These are phyloP conservation scores for Styela plicata DNA, from an alignment of 23 tunicate species.

Conservation along the genomic window DNA sequence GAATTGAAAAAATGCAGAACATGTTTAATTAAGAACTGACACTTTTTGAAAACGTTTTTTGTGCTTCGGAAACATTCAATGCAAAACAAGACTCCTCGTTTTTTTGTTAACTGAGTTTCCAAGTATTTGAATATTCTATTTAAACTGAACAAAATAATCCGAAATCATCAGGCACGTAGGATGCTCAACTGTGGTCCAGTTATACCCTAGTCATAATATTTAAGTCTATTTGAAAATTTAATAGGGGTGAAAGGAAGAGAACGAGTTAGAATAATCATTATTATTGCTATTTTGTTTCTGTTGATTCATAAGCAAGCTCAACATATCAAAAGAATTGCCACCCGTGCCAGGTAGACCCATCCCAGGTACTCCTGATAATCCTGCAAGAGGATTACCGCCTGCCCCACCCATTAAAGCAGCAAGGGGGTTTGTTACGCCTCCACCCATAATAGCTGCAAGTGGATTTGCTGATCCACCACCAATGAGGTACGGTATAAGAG, in stretches of 20 bases:
- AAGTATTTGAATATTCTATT: too few relatives aligned
- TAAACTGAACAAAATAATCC: too few relatives aligned
- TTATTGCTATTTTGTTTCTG: too few relatives aligned
- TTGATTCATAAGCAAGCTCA: background rate
- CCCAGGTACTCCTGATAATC: background rate
- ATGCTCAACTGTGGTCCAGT: too few relatives aligned
- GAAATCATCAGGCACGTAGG: too few relatives aligned
- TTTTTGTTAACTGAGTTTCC: too few relatives aligned
- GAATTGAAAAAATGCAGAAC: too few relatives aligned
- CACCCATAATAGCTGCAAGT: background rate
- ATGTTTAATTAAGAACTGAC: too few relatives aligned
- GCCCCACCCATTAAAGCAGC: background rate
- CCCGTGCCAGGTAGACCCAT: background rate
- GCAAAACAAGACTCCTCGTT: too few relatives aligned
- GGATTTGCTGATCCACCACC: background rate
- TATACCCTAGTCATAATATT: too few relatives aligned
- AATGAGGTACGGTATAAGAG: background rate
- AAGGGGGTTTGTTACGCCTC: background rate
- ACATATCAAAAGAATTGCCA: background rate
- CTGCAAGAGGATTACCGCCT: background rate
- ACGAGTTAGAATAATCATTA: background rate
- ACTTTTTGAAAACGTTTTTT: too few relatives aligned
- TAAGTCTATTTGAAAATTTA: background rate
- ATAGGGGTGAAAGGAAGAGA: background rate
- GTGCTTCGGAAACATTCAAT: too few relatives aligned